Base-by-base conservation (phyloP, 2,113 vertebrate species). In the Embiotoca jacksoni region DNA sequence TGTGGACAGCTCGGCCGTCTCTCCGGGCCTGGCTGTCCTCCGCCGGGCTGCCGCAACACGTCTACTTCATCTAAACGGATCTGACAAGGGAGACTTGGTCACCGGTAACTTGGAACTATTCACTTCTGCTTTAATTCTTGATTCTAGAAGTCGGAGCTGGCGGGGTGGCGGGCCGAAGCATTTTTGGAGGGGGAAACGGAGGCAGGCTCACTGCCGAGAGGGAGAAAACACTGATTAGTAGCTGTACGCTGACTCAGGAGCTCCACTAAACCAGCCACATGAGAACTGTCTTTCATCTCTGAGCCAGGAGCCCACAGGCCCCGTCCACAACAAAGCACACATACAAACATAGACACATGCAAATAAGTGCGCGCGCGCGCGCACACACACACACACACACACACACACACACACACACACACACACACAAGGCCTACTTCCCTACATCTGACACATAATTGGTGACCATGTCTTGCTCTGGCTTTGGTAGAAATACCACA, bases 211-310 rank as follows among this genome's bases (percentile, higher is more conserved):
- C 23, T 23, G 72, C 60, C 47, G 69, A 67, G 84, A 41, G 67
- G 72, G 72, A 82, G 84, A 73, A 82, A 72, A 88, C 80, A 44
- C 79, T 86, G 85, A 91, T 91, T 85, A 90, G 83, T 82, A 76
- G 87, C 84, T 83, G 77, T 54, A 35, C 57, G 86, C 86, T 88
- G 90, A 91, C 78, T 92, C 88, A 90, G 88, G 81, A 87, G 81
- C 84, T 80, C 41, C 72, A 75, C 78, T 86, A 82, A 91, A 90
- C 60, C 85, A 84, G 71, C 86, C 89, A 90, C 86, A 92, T 80
- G 78, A 87, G 73, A 89, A 84, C 79, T 36, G 61, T 70, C 88
- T 91, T 90, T 92, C 86, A 92, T 91, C 88, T 91, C 37, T 7
- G 78, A 92, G 81, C 72, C 78, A 77, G 81, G 57, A 91, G 83